phyloP scores from a whole-genome alignment of 1,140 invertebrate genomes.

The Sesamia nonagrioides region DNA sequence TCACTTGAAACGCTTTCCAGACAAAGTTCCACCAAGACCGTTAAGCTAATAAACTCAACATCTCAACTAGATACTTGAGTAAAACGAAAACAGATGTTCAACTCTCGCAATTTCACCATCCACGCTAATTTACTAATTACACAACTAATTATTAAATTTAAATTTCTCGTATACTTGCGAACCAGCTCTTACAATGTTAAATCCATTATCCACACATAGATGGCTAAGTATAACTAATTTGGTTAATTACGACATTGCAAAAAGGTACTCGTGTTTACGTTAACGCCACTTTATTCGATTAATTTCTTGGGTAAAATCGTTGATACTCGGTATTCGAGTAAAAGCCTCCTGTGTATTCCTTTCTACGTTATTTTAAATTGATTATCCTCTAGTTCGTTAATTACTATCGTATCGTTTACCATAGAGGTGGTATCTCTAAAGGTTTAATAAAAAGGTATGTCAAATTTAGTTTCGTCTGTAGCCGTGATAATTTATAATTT shows the following conservation, averaged over 20 bases:
- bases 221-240: constrained; percentile 37
- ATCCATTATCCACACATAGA: constrained; percentile 19
- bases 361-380: constrained; percentile 8
- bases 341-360: constrained; percentile 19
- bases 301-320: constrained; percentile 41
- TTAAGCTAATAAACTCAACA: constrained; percentile 7
- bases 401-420: background rate
- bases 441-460: background rate
- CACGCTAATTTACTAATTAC: constrained; percentile 47
- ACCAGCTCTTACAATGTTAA: background rate
- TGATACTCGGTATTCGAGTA: background rate
- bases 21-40: background rate
- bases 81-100: constrained; percentile 41
- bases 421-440: background rate
- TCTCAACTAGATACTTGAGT: background rate
- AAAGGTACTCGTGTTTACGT: constrained; percentile 28
- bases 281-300: constrained; percentile 28
- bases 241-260: constrained; percentile 36
- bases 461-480: background rate
- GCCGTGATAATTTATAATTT: background rate
- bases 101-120: constrained; percentile 20
- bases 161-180: constrained; percentile 25
- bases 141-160: constrained; percentile 47
- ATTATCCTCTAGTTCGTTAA: constrained; percentile 19
- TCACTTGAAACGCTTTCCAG: background rate